phyloP scores from a whole-genome alignment of 2,888 invertebrate genomes.

The Dryadula phaetusa region DNA sequence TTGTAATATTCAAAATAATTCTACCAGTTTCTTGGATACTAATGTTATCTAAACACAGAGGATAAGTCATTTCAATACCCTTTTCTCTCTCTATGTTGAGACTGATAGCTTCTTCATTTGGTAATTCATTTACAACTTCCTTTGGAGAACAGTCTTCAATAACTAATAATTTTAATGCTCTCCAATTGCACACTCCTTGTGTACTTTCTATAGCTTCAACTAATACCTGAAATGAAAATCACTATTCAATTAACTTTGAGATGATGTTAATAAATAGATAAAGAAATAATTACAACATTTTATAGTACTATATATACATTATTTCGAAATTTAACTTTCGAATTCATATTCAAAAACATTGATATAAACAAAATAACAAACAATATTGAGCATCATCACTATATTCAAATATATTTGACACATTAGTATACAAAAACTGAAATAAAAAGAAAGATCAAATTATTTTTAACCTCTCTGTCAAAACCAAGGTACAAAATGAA shows the following conservation, averaged over 20 bases:
- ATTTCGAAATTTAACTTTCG: no score
- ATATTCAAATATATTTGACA: no score
- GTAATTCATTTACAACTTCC: conserved; percentile 36
- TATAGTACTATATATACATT: no score
- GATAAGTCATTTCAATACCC: conserved; percentile 82
- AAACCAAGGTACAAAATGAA: no score
- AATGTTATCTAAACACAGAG: conserved; percentile 74
- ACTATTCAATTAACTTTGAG: background rate
- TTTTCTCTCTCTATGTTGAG: conserved; percentile 71
- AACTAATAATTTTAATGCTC: conserved; percentile 79
- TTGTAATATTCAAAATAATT: conserved; percentile 61
- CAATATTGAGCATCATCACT: no score
- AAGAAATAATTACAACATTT: no score
- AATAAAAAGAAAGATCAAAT: no score
- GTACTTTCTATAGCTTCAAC: conserved; percentile 90
- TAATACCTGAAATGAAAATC: conserved; percentile 67
- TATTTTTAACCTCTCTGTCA: no score
- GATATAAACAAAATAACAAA: no score
- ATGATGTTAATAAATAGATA: background rate
- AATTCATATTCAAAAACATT: no score
- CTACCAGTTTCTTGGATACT: conserved; percentile 62
- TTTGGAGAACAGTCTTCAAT: conserved; percentile 61
- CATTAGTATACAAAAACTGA: no score
- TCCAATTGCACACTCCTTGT: conserved; percentile 84
- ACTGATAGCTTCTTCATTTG: conserved; percentile 55